Base-by-base conservation (phyloP, 1,140 invertebrate genomes). In the Papilio glaucus region DNA sequence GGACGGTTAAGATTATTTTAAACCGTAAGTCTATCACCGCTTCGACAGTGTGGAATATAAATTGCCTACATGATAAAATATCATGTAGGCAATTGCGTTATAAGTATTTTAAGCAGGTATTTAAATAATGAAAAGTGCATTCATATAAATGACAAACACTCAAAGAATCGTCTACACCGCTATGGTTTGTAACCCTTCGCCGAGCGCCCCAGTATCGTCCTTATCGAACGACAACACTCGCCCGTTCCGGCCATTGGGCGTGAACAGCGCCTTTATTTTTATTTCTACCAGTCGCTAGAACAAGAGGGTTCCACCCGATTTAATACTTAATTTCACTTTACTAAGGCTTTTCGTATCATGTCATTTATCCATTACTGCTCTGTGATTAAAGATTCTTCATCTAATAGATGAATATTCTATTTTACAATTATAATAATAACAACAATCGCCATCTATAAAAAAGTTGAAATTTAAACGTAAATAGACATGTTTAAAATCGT, bases 141-240 rank as follows among this genome's bases (percentile, higher is more conserved):
- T n/a, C 24, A 57, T 57, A 57, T 57, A 57, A 57, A 57, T 57
- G 49, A 10, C 24, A 13, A 57, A 10, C 49, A 12, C 12, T 21
- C n/a, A 42, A 41, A 41, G 37, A 26, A 67, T 69, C 29, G 41
- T 33, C 67, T 69, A 10, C 62, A 53, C 15, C 26, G 41, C 13
- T 26, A 18, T n/a, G 13, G 29, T 49, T 29, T 26, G 21, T 53
- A 69, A 69, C 67, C 67, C 67, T 69, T 69, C 42, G 53, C 67
- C 53, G 45, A 41, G 21, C 21, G 21, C 39, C 18, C 53, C 37
- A 9, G 37, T 38, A 38, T 38, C 79, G 78, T 80, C 65, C 89
- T 92, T 92, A 92, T 92, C 90, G 88, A 88, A 86, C 85, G 83
- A 84, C 83, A 87, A 90, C 90, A 92, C 89, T 89, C 86, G 77